Evolutionary conservation across 1,140 invertebrate genomes (phyloP).

Genomic region (Pseudomyrmex sp.): DNA sequence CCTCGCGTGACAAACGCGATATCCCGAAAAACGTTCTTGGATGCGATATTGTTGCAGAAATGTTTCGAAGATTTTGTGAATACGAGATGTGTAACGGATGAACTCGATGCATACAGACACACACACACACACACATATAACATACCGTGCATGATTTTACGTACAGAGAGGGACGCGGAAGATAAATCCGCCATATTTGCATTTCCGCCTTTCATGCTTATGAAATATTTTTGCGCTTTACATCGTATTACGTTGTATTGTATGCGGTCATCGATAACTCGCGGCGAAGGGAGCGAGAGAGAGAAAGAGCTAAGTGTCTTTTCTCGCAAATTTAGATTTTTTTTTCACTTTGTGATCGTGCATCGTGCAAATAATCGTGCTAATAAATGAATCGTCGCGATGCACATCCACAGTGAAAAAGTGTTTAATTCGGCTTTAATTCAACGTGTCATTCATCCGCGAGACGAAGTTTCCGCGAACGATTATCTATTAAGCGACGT

Average conservation of each 20-base stretch:
- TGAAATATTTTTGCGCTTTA: conserved; percentile 9
- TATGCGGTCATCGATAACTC: background rate
- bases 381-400: too few relatives aligned
- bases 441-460: too few relatives aligned
- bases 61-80: conserved; percentile 40
- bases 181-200: conserved; percentile 16
- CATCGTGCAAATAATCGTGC: too few relatives aligned
- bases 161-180: conserved; percentile 18
- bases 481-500: conserved; percentile 11
- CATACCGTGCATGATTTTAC: background rate
- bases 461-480: background rate
- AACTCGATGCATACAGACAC: background rate
- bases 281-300: background rate
- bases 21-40: conserved; percentile 22
- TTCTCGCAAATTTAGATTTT: too few relatives aligned
- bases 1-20: conserved; percentile 50
- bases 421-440: too few relatives aligned
- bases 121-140: too few relatives aligned
- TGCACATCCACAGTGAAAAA: too few relatives aligned
- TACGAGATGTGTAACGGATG: conserved; percentile 18
- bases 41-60: conserved; percentile 31
- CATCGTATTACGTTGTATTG: background rate
- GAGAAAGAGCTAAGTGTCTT: too few relatives aligned
- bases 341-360: too few relatives aligned
- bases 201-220: conserved; percentile 17